Conservation (phyloP, 2,888 invertebrate species). For the Trichopria drosophilae region DNA sequence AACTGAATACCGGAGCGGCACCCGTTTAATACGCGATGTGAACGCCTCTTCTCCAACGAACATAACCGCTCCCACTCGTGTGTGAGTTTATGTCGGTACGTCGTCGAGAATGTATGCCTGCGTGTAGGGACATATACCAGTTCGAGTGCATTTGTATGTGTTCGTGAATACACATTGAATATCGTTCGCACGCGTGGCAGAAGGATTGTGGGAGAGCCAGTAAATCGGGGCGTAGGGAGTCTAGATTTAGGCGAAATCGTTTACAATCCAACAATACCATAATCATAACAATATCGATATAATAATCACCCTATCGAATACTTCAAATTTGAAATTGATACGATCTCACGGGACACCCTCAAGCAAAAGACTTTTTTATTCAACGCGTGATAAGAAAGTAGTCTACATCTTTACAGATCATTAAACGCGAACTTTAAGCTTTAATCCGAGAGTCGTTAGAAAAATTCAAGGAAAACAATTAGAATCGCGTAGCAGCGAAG, state of each 20-base stretch:
- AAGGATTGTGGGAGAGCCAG: conserved; percentile 32
- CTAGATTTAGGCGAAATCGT: conserved; percentile 30
- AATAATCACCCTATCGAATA: no score
- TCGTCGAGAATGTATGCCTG: conserved; percentile 19
- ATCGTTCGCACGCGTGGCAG: conserved; percentile 9
- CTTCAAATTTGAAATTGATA: no score
- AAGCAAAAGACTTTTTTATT: no score
- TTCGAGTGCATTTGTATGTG: conserved; percentile 20
- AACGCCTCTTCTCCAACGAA: neutral
- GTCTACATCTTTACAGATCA: no score
- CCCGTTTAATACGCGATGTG: conserved; percentile 45
- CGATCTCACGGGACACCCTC: no score
- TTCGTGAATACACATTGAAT: conserved; percentile 35
- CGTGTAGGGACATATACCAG: conserved; percentile 22
- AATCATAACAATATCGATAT: no score
- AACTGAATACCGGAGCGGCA: conserved; percentile 46
- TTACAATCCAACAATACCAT: conserved; percentile 21
- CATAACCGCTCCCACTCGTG: conserved; percentile 30
- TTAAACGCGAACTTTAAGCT: no score
- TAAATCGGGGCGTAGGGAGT: conserved; percentile 37
- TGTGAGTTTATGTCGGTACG: conserved; percentile 41
- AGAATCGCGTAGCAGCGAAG: no score
- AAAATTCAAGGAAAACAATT: no score
- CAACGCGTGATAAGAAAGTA: no score
- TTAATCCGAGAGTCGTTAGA: no score